Conservation (phyloP, 2,888 invertebrate genomes). For the Baccha elongata region DNA sequence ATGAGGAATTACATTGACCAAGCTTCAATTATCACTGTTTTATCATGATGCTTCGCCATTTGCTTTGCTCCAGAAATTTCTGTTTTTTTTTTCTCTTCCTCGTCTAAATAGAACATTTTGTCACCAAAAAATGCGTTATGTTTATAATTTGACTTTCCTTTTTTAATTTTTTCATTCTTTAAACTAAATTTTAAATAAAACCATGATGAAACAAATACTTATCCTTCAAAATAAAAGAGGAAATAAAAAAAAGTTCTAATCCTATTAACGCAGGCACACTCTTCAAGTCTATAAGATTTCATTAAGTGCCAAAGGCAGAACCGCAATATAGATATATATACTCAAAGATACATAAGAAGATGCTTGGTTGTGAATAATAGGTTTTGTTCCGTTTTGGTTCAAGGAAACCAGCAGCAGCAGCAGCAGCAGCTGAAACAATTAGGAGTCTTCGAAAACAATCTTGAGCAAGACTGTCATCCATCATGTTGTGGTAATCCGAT, state of each 20-base stretch:
- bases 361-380: neutral
- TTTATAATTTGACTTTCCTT: too few species aligned
- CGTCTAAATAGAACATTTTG: too few species aligned
- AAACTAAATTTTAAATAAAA: neutral
- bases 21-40: too few species aligned
- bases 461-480: slow-evolving; percentile 33
- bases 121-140: too few species aligned
- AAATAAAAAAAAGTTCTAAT: slow-evolving; percentile 1
- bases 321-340: neutral
- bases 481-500: slow-evolving; percentile 52
- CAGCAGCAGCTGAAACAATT: slow-evolving; percentile 33
- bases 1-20: too few species aligned
- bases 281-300: slow-evolving; percentile 22
- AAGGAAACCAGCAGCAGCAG: too few species aligned
- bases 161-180: too few species aligned
- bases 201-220: neutral
- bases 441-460: slow-evolving; percentile 16
- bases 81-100: too few species aligned
- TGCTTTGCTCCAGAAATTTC: too few species aligned
- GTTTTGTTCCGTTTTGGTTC: neutral
- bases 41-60: too few species aligned
- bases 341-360: neutral
- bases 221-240: slow-evolving; percentile 7
- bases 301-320: slow-evolving; percentile 33
- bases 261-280: slow-evolving; percentile 25